A percentile compares a stretch with the other conserved stretches of the same genome.
These are phyloP conservation scores for Callipepla californica DNA, from an alignment of 2,113 vertebrate species.

Conservation along the genomic window DNA sequence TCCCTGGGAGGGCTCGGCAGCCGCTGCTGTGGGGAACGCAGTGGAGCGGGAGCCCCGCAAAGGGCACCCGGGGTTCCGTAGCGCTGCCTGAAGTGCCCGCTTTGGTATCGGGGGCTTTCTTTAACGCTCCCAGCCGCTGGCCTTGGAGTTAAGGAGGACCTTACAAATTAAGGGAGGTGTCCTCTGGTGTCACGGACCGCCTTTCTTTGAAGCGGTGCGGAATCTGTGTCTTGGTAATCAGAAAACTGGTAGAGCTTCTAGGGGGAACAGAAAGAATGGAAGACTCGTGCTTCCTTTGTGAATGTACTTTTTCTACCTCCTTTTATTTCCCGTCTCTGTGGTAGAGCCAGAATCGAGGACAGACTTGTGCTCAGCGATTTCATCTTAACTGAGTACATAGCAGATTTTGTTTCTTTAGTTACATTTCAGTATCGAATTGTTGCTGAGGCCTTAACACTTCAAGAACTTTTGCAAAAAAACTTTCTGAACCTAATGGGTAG, in stretches of 20 bases:
- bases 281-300: fast-evolving
- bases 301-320: background rate
- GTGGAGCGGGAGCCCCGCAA: fast-evolving
- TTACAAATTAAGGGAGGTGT: background rate
- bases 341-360: background rate
- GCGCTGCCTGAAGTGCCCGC: fast-evolving
- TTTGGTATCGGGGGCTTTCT: background rate
- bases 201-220: background rate
- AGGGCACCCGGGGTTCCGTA: background rate
- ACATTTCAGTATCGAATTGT: background rate
- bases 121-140: fast-evolving
- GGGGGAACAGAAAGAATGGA: background rate
- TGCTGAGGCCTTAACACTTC: background rate
- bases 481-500: background rate
- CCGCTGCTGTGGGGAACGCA: background rate
- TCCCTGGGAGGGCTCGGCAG: fast-evolving
- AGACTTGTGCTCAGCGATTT: background rate
- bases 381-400: background rate
- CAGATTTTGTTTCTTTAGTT: background rate
- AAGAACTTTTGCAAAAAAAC: background rate
- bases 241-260: background rate
- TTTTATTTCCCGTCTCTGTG: fast-evolving
- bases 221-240: fast-evolving
- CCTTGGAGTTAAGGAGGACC: background rate
- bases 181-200: background rate